Conservation (phyloP, 2,797 vertebrate genomes). For the Neoniphon sammara region DNA sequence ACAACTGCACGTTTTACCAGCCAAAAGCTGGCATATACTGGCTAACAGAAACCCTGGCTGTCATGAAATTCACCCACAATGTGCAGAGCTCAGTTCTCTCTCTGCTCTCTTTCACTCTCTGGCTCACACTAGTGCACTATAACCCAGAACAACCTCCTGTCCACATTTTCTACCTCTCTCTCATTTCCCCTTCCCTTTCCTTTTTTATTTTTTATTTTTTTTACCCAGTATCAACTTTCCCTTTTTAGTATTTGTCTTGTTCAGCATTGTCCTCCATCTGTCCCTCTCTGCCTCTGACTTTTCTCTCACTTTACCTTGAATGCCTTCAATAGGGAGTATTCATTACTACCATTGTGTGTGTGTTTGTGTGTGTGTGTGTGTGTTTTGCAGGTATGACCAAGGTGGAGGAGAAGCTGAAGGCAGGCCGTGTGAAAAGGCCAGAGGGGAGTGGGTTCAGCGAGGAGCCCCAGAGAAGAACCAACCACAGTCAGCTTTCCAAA, state of each 20-base stretch:
- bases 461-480: slow-evolving; percentile 85
- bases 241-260: slow-evolving; percentile 41
- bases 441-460: slow-evolving; percentile 82
- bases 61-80: slow-evolving; percentile 36
- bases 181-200: not conserved
- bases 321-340: slow-evolving; percentile 27
- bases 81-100: slow-evolving; percentile 23
- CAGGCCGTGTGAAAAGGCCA: slow-evolving; percentile 86
- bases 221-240: slow-evolving; percentile 32
- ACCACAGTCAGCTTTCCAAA: slow-evolving; percentile 73
- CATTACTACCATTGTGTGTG: slow-evolving; percentile 14
- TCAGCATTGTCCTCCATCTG: slow-evolving; percentile 49
- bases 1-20: no score
- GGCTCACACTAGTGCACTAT: slow-evolving; percentile 20
- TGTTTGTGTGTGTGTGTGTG: slow-evolving; percentile 25
- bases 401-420: slow-evolving; percentile 94
- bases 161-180: slow-evolving; percentile 8
- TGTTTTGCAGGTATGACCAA: slow-evolving; percentile 89
- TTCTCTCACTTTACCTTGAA: slow-evolving; percentile 36
- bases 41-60: not conserved
- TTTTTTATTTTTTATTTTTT: slow-evolving; percentile 1
- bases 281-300: slow-evolving; percentile 6
- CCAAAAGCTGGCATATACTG: no score
- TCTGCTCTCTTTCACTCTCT: not conserved
- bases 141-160: slow-evolving; percentile 29